phyloP scores from a whole-genome alignment of 2,113 vertebrate species.

The Ia io region DNA sequence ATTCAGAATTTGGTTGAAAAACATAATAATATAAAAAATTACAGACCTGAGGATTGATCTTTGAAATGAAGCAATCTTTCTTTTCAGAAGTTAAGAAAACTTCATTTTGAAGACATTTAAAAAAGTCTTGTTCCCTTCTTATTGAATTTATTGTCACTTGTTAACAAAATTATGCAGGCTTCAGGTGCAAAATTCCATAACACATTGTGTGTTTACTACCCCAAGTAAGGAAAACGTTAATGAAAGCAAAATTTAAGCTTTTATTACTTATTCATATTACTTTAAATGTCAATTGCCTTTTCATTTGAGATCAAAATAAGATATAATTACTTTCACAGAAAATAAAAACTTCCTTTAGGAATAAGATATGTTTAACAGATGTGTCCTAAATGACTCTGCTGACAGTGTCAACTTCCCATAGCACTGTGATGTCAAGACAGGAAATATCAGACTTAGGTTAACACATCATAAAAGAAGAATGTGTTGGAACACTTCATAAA shows the following conservation, averaged over 20 bases:
- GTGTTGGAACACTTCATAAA: conserved; percentile 31
- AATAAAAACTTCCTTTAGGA: conserved; percentile 44
- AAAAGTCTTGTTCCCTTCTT: background rate
- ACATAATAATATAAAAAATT: background rate
- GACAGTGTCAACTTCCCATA: conserved; percentile 22
- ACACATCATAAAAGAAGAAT: conserved; percentile 40
- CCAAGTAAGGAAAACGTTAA: background rate
- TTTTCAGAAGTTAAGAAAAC: conserved; percentile 46
- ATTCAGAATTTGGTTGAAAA: conserved; percentile 49
- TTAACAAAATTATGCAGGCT: background rate
- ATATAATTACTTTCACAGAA: conserved; percentile 40
- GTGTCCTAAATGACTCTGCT: background rate
- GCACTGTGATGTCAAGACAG: conserved; percentile 21
- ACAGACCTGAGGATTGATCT: background rate
- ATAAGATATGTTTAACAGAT: conserved; percentile 54
- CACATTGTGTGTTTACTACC: background rate
- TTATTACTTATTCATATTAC: conserved; percentile 26
- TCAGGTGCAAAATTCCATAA: background rate
- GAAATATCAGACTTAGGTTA: conserved; percentile 30
- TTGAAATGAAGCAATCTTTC: conserved; percentile 33
- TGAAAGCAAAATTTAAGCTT: conserved; percentile 47
- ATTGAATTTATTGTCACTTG: background rate
- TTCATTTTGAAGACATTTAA: conserved; percentile 37
- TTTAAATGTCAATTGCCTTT: conserved; percentile 54
- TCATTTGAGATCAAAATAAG: conserved; percentile 51